phyloP scores from a whole-genome alignment of 2,113 vertebrate genomes.

The Aphelocoma coerulescens region DNA sequence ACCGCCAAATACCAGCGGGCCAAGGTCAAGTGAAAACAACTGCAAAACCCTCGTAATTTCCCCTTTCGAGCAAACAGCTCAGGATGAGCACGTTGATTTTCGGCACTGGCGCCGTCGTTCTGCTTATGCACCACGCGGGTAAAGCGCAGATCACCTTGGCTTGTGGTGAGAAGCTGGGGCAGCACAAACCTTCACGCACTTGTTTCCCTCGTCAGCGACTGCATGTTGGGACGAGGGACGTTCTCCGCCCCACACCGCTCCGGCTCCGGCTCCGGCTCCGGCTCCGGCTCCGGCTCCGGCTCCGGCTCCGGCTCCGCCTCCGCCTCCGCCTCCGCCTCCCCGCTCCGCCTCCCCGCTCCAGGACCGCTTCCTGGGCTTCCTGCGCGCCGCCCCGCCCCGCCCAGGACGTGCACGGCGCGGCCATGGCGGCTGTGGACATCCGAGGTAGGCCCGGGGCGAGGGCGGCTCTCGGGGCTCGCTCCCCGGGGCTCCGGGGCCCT shows the following conservation, averaged over 20 bases:
- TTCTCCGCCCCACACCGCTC: fast-evolving
- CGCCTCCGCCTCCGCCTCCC: too few relatives aligned
- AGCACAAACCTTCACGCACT: fast-evolving
- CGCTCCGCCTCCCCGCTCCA: neutral
- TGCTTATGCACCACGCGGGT: too few relatives aligned
- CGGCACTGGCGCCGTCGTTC: fast-evolving
- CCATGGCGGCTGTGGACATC: conserved; percentile 76
- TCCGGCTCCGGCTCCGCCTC: too few relatives aligned
- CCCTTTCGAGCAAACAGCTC: neutral
- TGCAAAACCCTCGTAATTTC: fast-evolving
- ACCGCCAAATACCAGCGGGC: neutral
- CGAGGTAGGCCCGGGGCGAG: conserved; percentile 34
- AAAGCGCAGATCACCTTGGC: neutral
- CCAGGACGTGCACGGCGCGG: neutral
- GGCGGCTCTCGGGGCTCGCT: neutral
- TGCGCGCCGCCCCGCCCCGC: too few relatives aligned
- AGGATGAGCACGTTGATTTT: neutral
- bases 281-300: too few relatives aligned
- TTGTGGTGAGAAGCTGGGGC: fast-evolving
- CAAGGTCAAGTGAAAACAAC: neutral
- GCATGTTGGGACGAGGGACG: fast-evolving
- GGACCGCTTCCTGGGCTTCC: neutral
- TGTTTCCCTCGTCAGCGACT: fast-evolving
- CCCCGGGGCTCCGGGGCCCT: neutral
- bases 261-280: fast-evolving